Percentiles rank a stretch among this genome's conserved stretches.
Conservation (phyloP, 2,888 invertebrate genomes). For the Lingula anatina region DNA sequence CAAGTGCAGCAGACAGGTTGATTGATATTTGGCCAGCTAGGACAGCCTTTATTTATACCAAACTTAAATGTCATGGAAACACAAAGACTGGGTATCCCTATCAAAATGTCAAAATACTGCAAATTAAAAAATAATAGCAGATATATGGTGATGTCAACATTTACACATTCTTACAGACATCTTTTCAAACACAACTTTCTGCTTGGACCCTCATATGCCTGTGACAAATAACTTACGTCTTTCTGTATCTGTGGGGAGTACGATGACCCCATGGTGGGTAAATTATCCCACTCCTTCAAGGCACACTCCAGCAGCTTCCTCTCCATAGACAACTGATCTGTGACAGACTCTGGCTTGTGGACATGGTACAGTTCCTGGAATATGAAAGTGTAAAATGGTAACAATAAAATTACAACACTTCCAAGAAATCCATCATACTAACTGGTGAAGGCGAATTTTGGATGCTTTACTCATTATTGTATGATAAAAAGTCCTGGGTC, state of each 20-base stretch:
- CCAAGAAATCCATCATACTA: too few relatives aligned
- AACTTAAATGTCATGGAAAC: neutral
- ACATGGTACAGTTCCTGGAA: constrained; percentile 37
- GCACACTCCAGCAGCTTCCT: constrained; percentile 40
- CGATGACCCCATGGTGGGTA: constrained; percentile 33
- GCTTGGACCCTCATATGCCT: too few relatives aligned
- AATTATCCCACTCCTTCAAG: constrained; percentile 32
- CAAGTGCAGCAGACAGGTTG: too few relatives aligned
- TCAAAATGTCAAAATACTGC: neutral
- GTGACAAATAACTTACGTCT: constrained; percentile 49
- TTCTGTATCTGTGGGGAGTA: constrained; percentile 42
- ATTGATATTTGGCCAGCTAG: too few relatives aligned
- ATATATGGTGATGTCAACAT: neutral
- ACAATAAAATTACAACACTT: neutral
- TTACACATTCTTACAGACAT: too few relatives aligned
- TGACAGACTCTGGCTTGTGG: constrained; percentile 34
- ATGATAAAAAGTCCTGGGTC: too few relatives aligned
- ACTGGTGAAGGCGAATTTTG: too few relatives aligned
- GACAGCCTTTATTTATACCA: too few relatives aligned
- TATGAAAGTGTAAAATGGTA: constrained; percentile 1
- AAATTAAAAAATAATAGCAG: neutral
- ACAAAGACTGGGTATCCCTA: neutral
- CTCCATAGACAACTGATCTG: constrained; percentile 38
- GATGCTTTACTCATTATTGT: too few relatives aligned
- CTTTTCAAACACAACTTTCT: neutral